Conservation (phyloP, 2,797 vertebrate genomes). For the Pangasius krempfi region DNA sequence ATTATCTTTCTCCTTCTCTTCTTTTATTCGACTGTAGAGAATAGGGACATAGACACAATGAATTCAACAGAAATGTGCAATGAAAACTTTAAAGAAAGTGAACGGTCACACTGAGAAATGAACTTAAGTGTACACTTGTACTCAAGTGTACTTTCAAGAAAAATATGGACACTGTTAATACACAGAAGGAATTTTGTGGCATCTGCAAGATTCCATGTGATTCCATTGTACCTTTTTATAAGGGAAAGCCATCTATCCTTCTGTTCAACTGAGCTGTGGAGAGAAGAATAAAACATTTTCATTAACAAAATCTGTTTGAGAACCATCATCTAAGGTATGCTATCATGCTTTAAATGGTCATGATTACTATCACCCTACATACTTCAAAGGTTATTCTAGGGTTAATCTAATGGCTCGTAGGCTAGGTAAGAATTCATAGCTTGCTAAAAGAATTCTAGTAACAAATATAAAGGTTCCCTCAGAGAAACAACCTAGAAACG, state of each 20-base stretch:
- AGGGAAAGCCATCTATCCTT: slow-evolving; percentile 88
- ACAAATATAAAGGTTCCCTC: neutral
- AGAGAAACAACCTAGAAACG: neutral
- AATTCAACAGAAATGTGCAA: slow-evolving; percentile 13
- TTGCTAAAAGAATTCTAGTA: neutral
- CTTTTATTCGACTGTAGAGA: slow-evolving; percentile 80
- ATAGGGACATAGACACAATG: neutral
- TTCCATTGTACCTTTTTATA: slow-evolving; percentile 84
- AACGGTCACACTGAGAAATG: neutral
- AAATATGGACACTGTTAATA: neutral
- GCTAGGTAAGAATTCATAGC: too few species aligned
- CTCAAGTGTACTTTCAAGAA: neutral
- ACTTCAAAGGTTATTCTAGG: neutral
- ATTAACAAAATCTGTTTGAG: slow-evolving; percentile 15
- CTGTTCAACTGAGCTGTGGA: slow-evolving; percentile 82
- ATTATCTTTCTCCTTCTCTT: slow-evolving; percentile 91
- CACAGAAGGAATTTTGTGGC: neutral
- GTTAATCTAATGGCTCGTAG: neutral
- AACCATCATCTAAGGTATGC: slow-evolving; percentile 3
- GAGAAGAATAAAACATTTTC: slow-evolving; percentile 5
- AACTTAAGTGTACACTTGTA: neutral
- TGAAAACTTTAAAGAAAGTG: neutral
- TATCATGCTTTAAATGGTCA: neutral
- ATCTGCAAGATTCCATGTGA: neutral
- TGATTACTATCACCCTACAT: neutral